A percentile compares a stretch with the other conserved stretches of the same genome.
These are phyloP conservation scores for Sparidentex hasta DNA, from an alignment of 2,797 vertebrate species.

Conservation along the genomic window DNA sequence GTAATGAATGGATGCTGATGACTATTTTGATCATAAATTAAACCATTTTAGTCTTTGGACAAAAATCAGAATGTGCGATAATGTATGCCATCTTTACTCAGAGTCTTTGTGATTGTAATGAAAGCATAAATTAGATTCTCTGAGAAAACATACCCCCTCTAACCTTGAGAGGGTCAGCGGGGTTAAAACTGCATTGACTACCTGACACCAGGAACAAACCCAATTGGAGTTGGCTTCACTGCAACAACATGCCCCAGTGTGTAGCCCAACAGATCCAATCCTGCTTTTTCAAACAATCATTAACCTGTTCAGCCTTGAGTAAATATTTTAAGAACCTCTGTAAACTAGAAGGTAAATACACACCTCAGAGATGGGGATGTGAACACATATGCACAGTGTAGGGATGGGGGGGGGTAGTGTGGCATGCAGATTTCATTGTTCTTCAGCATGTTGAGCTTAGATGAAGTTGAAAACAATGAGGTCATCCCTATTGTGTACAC, in stretches of 20 bases:
- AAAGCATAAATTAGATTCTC: conserved; percentile 30
- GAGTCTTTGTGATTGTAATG: neutral
- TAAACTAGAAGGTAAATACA: conserved; percentile 71
- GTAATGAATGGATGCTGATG: too few species aligned
- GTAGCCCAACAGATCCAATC: conserved; percentile 45
- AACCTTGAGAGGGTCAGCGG: conserved; percentile 33
- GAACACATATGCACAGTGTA: conserved; percentile 19
- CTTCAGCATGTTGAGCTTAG: conserved; percentile 58
- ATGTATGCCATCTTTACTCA: neutral
- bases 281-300: conserved; percentile 79
- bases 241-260: conserved; percentile 15
- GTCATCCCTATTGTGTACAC: conserved; percentile 80
- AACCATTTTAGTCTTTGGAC: neutral
- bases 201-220: conserved; percentile 51
- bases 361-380: conserved; percentile 36
- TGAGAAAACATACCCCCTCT: conserved; percentile 31
- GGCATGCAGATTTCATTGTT: conserved; percentile 76
- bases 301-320: conserved; percentile 76
- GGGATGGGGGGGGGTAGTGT: conserved; percentile 21
- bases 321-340: conserved; percentile 75
- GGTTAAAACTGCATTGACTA: conserved; percentile 41
- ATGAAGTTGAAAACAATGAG: conserved; percentile 76
- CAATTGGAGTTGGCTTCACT: conserved; percentile 28
- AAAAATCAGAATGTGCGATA: neutral
- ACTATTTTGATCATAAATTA: too few species aligned